Evolutionary conservation across 2,888 invertebrate species (phyloP).

Genomic region (Gymnocheta viridis): DNA sequence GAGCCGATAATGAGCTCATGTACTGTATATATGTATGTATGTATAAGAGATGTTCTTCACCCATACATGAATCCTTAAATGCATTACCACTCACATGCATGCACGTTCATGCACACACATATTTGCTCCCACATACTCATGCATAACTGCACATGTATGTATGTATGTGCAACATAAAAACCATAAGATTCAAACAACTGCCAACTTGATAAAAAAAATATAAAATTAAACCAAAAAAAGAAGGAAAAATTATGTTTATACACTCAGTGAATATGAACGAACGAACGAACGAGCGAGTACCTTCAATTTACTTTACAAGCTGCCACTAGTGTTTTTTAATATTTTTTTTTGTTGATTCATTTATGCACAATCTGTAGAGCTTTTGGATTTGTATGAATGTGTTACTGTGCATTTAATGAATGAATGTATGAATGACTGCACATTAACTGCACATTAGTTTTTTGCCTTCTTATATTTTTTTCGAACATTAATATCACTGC

Average conservation of each 20-base stretch:
- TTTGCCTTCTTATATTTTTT: conserved; percentile 1
- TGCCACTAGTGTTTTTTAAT: conserved; percentile 46
- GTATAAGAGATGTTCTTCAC: conserved; percentile 19
- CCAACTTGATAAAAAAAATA: conserved; percentile 16
- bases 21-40: not conserved
- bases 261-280: conserved; percentile 46
- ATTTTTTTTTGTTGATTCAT: conserved; percentile 20
- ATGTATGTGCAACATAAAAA: not conserved
- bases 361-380: conserved; percentile 17
- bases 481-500: conserved; percentile 40
- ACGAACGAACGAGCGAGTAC: conserved; percentile 34
- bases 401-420: conserved; percentile 42
- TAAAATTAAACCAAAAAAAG: conserved; percentile 33
- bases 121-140: not conserved
- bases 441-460: conserved; percentile 64
- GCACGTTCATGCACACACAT: not conserved
- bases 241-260: conserved; percentile 44
- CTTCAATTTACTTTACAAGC: conserved; percentile 55
- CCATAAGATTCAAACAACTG: conserved; percentile 44
- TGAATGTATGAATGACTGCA: conserved; percentile 69
- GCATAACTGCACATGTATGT: not conserved
- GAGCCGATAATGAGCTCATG: conserved; percentile 50
- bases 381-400: conserved; percentile 17
- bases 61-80: conserved; percentile 32
- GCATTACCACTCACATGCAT: conserved; percentile 28